Conservation (phyloP, 2,888 invertebrate genomes). For the Corbicula japonica region DNA sequence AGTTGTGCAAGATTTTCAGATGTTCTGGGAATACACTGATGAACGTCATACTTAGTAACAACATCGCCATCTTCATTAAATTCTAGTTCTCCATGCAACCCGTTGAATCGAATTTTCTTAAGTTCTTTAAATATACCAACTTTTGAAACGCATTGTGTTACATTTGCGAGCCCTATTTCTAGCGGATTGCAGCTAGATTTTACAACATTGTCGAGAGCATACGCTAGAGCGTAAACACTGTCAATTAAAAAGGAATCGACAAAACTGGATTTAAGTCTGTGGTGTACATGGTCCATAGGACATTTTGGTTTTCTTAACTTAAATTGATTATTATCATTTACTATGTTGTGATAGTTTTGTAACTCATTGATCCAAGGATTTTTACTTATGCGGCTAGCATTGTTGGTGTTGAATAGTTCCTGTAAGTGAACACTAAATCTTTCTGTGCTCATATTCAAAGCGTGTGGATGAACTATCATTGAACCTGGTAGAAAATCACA, state of each 20-base stretch:
- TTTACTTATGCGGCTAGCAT: conserved; percentile 12
- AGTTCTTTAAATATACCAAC: conserved; percentile 69
- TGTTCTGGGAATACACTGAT: conserved; percentile 68
- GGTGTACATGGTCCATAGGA: no score
- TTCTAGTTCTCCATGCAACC: conserved; percentile 74
- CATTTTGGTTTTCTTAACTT: not conserved
- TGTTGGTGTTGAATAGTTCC: not conserved
- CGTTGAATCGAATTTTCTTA: conserved; percentile 68
- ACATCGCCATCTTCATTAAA: conserved; percentile 81
- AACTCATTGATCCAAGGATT: conserved; percentile 51
- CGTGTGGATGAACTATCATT: conserved; percentile 58
- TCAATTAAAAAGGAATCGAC: conserved; percentile 70
- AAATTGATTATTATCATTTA: not conserved
- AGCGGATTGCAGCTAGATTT: conserved; percentile 58
- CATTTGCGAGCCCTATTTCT: not conserved
- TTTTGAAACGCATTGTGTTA: conserved; percentile 69
- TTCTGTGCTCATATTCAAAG: conserved; percentile 19
- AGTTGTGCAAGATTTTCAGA: conserved; percentile 6
- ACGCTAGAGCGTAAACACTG: conserved; percentile 74
- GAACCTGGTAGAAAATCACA: conserved; percentile 63
- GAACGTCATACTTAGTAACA: conserved; percentile 75
- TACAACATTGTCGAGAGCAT: conserved; percentile 72
- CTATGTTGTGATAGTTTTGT: not conserved
- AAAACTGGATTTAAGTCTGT: conserved; percentile 47
- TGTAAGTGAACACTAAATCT: conserved; percentile 41